These are phyloP conservation scores for Drosophila hamatofila DNA, from an alignment of 2,888 invertebrate species.

Conservation along the genomic window DNA sequence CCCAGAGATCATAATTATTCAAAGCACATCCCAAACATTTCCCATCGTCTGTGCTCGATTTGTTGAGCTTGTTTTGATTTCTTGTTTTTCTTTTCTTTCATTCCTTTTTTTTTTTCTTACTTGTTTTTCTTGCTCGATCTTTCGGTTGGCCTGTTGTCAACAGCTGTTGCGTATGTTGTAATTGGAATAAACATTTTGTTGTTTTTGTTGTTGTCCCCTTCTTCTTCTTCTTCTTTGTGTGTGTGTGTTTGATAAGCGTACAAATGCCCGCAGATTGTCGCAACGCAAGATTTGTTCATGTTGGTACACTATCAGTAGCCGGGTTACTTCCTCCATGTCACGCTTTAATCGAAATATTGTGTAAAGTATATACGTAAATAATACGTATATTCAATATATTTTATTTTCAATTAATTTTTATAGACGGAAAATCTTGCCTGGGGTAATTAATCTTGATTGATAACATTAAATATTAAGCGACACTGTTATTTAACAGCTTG, in stretches of 20 bases:
- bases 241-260: constrained; percentile 55
- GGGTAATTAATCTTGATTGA: constrained; percentile 3
- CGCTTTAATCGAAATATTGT: constrained; percentile 25
- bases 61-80: constrained; percentile 56
- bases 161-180: constrained; percentile 69
- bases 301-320: constrained; percentile 41
- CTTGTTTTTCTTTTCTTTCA: constrained; percentile 28
- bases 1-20: constrained; percentile 56
- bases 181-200: constrained; percentile 56
- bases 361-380: background rate
- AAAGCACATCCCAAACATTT: constrained; percentile 38
- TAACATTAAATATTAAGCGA: constrained; percentile 10
- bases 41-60: constrained; percentile 14
- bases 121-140: constrained; percentile 8
- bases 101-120: constrained; percentile 1
- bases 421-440: background rate
- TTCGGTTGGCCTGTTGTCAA: constrained; percentile 20
- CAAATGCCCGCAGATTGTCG: constrained; percentile 46
- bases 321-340: constrained; percentile 7
- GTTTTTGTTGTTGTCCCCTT: constrained; percentile 15
- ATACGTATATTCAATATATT: too few species aligned
- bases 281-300: constrained; percentile 20
- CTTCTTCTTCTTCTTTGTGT: constrained; percentile 31
- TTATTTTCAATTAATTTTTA: background rate
- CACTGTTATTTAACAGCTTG: constrained; percentile 38